phyloP scores from a whole-genome alignment of 2,888 invertebrate genomes.

The Scaptomyza flava region DNA sequence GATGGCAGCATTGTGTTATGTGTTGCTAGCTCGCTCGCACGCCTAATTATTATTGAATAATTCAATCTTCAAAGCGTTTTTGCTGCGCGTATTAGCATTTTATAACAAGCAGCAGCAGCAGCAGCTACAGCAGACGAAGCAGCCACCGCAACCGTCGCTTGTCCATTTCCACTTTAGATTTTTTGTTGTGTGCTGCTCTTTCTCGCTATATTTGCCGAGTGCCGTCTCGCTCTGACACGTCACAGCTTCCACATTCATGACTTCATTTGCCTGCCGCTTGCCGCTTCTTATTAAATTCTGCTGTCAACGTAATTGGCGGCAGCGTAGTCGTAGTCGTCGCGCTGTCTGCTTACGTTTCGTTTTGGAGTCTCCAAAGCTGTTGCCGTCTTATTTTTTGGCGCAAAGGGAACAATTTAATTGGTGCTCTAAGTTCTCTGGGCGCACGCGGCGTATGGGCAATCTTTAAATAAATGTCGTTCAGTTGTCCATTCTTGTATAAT shows the following conservation, averaged over 20 bases:
- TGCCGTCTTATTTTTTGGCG: constrained; percentile 26
- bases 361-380: constrained; percentile 29
- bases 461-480: constrained; percentile 50
- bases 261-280: constrained; percentile 67
- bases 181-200: constrained; percentile 9
- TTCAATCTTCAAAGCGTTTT: constrained; percentile 79
- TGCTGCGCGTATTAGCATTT: constrained; percentile 80
- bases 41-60: constrained; percentile 81
- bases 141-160: constrained; percentile 46
- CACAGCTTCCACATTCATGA: constrained; percentile 70
- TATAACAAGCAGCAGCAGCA: constrained; percentile 74
- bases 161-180: constrained; percentile 62
- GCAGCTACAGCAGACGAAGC: constrained; percentile 14
- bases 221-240: constrained; percentile 65
- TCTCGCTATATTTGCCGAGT: constrained; percentile 19
- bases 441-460: constrained; percentile 66
- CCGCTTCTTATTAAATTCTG: constrained; percentile 74
- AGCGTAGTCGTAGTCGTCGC: constrained; percentile 51
- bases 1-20: constrained; percentile 21
- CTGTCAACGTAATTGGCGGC: constrained; percentile 77
- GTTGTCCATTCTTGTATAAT: constrained; percentile 37
- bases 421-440: constrained; percentile 54
- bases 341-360: constrained; percentile 49
- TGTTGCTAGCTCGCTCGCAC: constrained; percentile 54
- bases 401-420: constrained; percentile 68